Evolutionary conservation across 2,888 invertebrate genomes (phyloP), one percentile per base, ranked within the genome.

Genomic region (Dasypolia templi): DNA sequence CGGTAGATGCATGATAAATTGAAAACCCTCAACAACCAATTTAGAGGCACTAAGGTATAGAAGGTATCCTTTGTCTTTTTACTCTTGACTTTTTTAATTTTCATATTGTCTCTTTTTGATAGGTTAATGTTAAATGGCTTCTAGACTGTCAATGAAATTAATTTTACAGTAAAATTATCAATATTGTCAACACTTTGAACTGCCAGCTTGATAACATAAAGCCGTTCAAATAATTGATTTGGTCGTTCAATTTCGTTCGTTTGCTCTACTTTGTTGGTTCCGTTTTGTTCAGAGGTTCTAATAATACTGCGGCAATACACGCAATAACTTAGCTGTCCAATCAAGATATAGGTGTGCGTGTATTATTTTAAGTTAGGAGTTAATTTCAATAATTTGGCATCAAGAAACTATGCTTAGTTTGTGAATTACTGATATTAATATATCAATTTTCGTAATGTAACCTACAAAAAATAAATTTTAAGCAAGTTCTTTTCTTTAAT

Each of bases 1-100:
- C 74, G 74, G 39, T 73, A 55, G 17, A 82, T 63, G 14, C 76
- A 78, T 35, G 85, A 84, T 67, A 86, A 44, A 14, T 74, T 82
- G 42, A 72, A 76, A 22, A 76, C 0, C 14, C 68, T 71, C 2
- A 85, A 22, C 11, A 85, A 0, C 49, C 71, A 66, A 70, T 85
- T 84, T 63, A 86, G 6, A 14, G 80, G 73, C 12, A 29, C 67
- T 11, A 78, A 29, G 0, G 86, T 76, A 51, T 78, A 78, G 17
- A 84, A 85, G 0, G 82, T 79, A 19, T 84, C 86, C 42, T 68
- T 79, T 0, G 39, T 67, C 7, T 55, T 58, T 66, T 75, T 75
- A 22, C 44, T 64, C 11, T 46, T n/a, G 3, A 80, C 61, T 59
- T n/a, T n/a, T n/a, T 72, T 42, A 17, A 80, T 70, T 70, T 82